phyloP scores from a whole-genome alignment of 2,113 vertebrate species.

The Trematomus loennbergii region DNA sequence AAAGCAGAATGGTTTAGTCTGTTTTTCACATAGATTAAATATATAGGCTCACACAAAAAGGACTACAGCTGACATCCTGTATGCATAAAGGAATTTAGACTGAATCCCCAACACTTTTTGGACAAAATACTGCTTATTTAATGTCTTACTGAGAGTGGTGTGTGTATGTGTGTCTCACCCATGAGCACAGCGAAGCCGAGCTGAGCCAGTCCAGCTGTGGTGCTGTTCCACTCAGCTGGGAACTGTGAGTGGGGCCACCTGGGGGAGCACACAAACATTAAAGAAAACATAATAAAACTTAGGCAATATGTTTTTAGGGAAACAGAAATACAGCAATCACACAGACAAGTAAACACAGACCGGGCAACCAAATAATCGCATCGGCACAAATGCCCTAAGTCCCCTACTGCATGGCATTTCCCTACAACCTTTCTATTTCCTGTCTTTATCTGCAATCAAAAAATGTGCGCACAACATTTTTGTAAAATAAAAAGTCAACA shows the following conservation, averaged over 20 bases:
- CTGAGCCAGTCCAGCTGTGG: conserved; percentile 80
- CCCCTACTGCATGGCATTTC: no score
- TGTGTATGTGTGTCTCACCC: conserved; percentile 75
- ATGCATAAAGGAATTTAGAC: no score
- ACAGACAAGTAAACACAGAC: conserved; percentile 67
- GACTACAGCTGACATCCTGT: no score
- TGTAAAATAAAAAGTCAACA: neutral
- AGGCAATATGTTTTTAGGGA: neutral
- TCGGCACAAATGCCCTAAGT: no score
- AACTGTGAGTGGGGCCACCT: conserved; percentile 89
- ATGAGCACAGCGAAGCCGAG: conserved; percentile 87
- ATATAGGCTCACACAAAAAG: neutral
- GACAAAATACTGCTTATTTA: no score
- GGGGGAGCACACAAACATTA: neutral
- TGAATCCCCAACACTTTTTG: no score
- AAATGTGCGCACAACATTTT: no score
- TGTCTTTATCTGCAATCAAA: no score
- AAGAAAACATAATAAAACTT: neutral
- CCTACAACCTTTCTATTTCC: no score
- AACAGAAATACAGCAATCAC: neutral
- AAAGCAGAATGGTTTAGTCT: neutral
- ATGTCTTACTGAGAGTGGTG: no score
- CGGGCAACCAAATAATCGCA: conserved; percentile 17
- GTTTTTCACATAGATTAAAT: neutral
- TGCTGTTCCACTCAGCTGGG: conserved; percentile 85